Evolutionary conservation across 2,113 vertebrate genomes (phyloP), one percentile per base, ranked within the genome.

Genomic region (Puffinus mauretanicus): DNA sequence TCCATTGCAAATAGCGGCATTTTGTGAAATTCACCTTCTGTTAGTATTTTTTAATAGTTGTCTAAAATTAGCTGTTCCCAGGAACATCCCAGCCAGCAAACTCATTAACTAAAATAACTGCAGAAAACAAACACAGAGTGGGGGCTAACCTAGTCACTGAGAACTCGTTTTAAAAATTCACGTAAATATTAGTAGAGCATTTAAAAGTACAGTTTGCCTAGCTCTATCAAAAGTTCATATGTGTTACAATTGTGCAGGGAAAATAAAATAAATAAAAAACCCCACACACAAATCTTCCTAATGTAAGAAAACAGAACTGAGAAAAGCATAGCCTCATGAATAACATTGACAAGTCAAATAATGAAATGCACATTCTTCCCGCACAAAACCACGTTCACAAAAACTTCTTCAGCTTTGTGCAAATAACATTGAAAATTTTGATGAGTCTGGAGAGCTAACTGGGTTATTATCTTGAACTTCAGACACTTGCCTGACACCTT

Each of bases 21-120:
- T 97, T 96, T 96, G 81, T 91, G 81, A 96, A 97, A 95, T 94
- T 95, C 82, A 96, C 96, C 96, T 96, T 97, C 94, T 96, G 95
- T 96, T 92, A 86, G 86, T 87, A 91, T 86, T 94, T 96, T 95
- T 92, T 96, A 97, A 91, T 96, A 94, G 92, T 95, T 92, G 54
- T 65, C 86, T 97, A 97, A 96, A 97, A 95, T 96, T 94, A 96
- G 86, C 92, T 87, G 57, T 87, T 95, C 44, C 22, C 27, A 84
- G 66, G 62, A 96, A 86, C 83, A 92, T 54, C 72, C 77, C 83
- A 96, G 95, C 34, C 95, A 95, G 92, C 44, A 95, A 85, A 89
- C 36, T 71, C 96, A 96, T 96, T 96, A 95, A 86, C 88, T 82
- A 96, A 94, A 96, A 94, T 94, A 97, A 96, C 77, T 46, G 69